These are phyloP conservation scores for Brenthis ino DNA, from an alignment of 2,888 invertebrate genomes.

Conservation along the genomic window DNA sequence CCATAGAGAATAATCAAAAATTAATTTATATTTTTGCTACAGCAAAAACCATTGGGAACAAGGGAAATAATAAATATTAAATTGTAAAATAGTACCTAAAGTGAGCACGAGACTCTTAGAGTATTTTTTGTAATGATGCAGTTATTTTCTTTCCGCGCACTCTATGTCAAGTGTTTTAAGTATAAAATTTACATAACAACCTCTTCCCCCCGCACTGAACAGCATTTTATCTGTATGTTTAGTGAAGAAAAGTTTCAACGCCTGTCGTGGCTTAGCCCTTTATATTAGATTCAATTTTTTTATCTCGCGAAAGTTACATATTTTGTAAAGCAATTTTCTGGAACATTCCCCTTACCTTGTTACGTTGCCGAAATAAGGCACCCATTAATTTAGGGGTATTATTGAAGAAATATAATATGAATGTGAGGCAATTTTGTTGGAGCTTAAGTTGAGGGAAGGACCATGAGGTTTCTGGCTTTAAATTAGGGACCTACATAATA, in stretches of 20 bases:
- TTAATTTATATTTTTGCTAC: neutral
- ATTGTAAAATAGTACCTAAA: slow-evolving; percentile 1
- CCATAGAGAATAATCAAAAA: neutral
- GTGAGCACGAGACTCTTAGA: slow-evolving; percentile 3
- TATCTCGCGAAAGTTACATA: slow-evolving; percentile 30
- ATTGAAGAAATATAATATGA: slow-evolving; percentile 4
- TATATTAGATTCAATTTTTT: slow-evolving; percentile 44
- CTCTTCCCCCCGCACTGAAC: slow-evolving; percentile 13
- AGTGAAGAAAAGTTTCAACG: slow-evolving; percentile 27
- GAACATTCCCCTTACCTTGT: neutral
- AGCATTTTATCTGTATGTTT: slow-evolving; percentile 23
- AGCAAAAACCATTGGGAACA: neutral
- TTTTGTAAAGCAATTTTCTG: slow-evolving; percentile 17
- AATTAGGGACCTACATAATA: neutral
- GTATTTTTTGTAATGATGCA: slow-evolving; percentile 66
- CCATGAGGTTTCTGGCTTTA: neutral
- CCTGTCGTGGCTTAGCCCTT: slow-evolving; percentile 35
- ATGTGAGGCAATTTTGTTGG: neutral
- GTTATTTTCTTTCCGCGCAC: slow-evolving; percentile 61
- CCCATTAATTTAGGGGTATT: slow-evolving; percentile 11
- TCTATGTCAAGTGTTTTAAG: slow-evolving; percentile 55
- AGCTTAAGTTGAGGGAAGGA: neutral
- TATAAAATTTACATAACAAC: slow-evolving; percentile 44
- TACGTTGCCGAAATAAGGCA: neutral
- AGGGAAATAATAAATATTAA: neutral